These are phyloP conservation scores for Mugil cephalus DNA, from an alignment of 2,113 vertebrate genomes.

Conservation along the genomic window DNA sequence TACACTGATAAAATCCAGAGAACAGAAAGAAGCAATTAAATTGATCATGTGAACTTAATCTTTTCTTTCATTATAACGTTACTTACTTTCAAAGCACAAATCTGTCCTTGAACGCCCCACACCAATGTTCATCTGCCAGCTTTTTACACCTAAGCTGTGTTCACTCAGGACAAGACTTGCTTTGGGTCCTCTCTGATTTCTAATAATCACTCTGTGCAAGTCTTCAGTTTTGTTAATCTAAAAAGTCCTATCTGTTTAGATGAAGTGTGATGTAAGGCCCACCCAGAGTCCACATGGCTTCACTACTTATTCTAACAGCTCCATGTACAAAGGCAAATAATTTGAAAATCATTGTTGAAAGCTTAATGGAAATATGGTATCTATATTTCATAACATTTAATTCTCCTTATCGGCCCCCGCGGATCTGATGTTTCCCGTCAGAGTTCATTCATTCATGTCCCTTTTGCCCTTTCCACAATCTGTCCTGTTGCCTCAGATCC, in stretches of 20 bases:
- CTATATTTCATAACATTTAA: neutral
- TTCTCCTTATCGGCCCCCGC: neutral
- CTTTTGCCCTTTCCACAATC: neutral
- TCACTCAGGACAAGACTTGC: constrained; percentile 1
- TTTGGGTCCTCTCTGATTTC: constrained; percentile 18
- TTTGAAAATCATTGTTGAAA: neutral
- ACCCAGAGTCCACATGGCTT: neutral
- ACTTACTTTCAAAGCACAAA: neutral
- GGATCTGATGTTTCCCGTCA: neutral
- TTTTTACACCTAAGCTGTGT: constrained; percentile 20
- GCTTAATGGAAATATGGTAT: neutral
- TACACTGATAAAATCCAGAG: constrained; percentile 7
- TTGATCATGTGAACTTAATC: neutral
- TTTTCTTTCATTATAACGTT: neutral
- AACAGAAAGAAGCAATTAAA: neutral
- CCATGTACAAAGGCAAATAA: neutral
- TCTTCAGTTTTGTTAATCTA: constrained; percentile 1
- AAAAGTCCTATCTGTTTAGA: constrained; percentile 1
- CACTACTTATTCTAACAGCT: neutral
- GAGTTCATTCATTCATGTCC: neutral
- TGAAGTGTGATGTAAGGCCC: constrained; percentile 7
- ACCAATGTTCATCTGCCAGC: neutral
- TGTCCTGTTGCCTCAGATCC: neutral
- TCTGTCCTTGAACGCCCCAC: constrained; percentile 4
- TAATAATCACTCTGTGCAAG: constrained; percentile 25